Evolutionary conservation across 2,113 vertebrate species (phyloP), one percentile per base, ranked within the genome.

Genomic region (Gorsachius goisagi): DNA sequence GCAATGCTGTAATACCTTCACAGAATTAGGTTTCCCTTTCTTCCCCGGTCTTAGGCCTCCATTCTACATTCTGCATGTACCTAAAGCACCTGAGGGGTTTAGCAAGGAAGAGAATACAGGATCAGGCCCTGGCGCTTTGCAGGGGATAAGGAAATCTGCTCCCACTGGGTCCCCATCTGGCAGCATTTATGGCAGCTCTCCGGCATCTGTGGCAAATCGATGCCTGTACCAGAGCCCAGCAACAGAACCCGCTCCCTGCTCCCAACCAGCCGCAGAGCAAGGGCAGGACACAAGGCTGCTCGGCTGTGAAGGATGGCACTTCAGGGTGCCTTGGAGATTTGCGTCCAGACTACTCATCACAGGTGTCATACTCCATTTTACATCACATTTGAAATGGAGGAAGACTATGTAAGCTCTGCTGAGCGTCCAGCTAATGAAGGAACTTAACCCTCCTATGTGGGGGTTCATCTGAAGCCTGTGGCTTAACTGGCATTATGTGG

Each of bases 181-280:
- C 85, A 94, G 64, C 47, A 24, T 26, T 86, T 67, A 20, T 0
- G 1, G 49, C 58, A 7, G 66, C 53, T 56, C 16, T 32, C 33
- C 5, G 1, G 35, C 3, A 6, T 56, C 75, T 3, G 1, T 7
- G 47, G 75, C 41, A 82, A n/a, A 88, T 35, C 0, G 0, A n/a
- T 78, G 5, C 8, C 62, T 45, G 55, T 55, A 91, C 77, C 22
- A 85, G 62, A 68, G 49, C n/a, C 58, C 55, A 59, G 62, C 79
- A 66, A 44, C 32, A 76, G 75, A 87, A 45, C 6, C 23, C 45
- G 7, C 26, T 26, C 47, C 63, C 52, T 11, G 9, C 39, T 72
- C 55, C 44, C 14, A 3, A 67, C 2, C 3, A 84, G 71, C 64
- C 6, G 11, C 39, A 26, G 26, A 6, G 69, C 18, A 32, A 85